Percentiles rank a stretch among this genome's conserved stretches.
Conservation (phyloP, 2,888 invertebrate species). For the Ellobium chinense region DNA sequence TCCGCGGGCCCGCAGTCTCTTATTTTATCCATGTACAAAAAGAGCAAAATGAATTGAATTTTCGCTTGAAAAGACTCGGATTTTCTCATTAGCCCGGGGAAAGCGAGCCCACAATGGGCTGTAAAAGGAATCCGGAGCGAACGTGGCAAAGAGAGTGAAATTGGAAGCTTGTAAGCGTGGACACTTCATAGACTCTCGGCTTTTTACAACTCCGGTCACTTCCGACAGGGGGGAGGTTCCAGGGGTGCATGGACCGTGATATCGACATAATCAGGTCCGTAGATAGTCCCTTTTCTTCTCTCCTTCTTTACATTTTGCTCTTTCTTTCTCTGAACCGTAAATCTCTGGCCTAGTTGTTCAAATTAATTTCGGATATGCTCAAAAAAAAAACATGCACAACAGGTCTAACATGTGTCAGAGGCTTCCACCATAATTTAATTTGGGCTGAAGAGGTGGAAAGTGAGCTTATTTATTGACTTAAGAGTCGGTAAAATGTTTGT, state of each 20-base stretch:
- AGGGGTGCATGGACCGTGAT: not conserved
- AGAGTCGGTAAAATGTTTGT: too few species aligned
- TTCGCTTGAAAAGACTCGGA: not conserved
- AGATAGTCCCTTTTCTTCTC: too few species aligned
- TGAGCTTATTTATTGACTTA: too few species aligned
- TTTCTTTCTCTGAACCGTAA: not conserved
- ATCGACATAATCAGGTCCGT: not conserved
- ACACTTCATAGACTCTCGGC: not conserved
- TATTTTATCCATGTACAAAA: not conserved
- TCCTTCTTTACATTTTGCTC: not conserved
- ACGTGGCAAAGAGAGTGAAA: not conserved
- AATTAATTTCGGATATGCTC: too few species aligned
- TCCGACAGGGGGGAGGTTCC: not conserved
- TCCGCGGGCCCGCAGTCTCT: not conserved
- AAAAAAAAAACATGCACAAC: too few species aligned
- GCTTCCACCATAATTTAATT: too few species aligned
- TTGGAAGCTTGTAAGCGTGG: slow-evolving; percentile 5
- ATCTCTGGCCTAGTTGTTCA: too few species aligned
- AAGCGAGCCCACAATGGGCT: not conserved
- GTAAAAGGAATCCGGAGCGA: not conserved
- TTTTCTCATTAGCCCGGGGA: slow-evolving; percentile 34
- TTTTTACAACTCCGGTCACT: not conserved
- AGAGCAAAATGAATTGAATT: slow-evolving; percentile 24
- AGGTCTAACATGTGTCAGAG: too few species aligned
- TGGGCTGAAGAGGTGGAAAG: too few species aligned